Evolutionary conservation across 2,113 vertebrate genomes (phyloP).

Genomic region (Cyprinodon variegatus): DNA sequence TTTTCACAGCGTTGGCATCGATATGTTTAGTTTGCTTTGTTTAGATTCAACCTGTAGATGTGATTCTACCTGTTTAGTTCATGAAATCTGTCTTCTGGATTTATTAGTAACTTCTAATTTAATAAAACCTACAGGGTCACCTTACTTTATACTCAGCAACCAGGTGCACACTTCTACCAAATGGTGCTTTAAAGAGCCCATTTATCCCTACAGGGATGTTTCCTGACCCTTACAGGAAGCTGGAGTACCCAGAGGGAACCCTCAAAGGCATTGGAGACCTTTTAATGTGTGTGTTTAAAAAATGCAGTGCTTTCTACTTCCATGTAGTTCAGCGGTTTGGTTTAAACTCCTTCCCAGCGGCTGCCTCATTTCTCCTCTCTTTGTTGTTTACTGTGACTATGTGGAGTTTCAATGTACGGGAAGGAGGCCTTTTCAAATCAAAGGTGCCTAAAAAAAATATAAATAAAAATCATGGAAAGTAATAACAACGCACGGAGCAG

Average conservation of each 20-base stretch:
- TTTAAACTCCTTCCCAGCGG: background rate
- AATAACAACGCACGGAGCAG: background rate
- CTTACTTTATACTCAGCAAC: background rate
- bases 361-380: background rate
- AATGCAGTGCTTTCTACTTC: no score
- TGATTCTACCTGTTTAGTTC: background rate
- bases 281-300: no score
- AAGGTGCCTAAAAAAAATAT: background rate
- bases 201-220: no score
- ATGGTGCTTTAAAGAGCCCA: no score
- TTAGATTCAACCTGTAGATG: background rate
- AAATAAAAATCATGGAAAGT: background rate
- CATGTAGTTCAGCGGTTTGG: background rate
- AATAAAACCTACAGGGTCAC: conserved; percentile 9
- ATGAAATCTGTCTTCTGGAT: conserved; percentile 4
- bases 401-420: background rate
- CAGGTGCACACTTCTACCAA: no score
- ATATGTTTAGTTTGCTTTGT: background rate
- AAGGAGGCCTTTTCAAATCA: background rate
- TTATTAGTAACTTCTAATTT: conserved; percentile 5
- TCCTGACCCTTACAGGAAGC: no score
- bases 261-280: background rate
- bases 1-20: background rate
- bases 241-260: background rate
- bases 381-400: background rate